Base-by-base conservation (phyloP, 2,797 vertebrate genomes). In the Poecile montanus region DNA sequence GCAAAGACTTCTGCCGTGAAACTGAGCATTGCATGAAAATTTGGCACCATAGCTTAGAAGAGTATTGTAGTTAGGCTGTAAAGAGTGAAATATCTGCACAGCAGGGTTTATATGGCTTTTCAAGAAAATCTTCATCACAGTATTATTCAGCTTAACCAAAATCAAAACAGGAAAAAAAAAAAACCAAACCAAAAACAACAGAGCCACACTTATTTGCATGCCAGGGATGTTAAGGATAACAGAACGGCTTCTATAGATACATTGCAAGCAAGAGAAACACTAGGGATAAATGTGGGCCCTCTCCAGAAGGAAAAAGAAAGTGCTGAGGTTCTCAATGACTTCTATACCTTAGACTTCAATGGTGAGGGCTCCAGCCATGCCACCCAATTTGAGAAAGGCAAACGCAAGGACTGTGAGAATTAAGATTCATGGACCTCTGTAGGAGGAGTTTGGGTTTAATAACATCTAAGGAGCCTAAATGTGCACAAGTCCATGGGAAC, bases 71-170 rank as follows among this genome's bases (percentile, higher is more conserved):
- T 25, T 94, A 62, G 32, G 27, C 20, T 88, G 27, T 92, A 93
- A 86, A 95, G 76, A 84, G 34, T 78, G 32, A 94, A 92, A 81
- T 89, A 91, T 73, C 70, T 93, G 32, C 56, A 79, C 63, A 70
- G 78, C 63, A 84, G 62, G 42, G 26, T 86, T 88, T 92, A 79
- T 88, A 75, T 68, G 44, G 36, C 66, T 93, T 88, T 89, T 66
- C 56, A 91, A 91, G 53, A 36, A 76, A 86, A 78, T 91, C 38
- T 89, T 91, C 62, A 76, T 86, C 91, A 56, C 19, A 53, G 5
- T 75, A 14, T 78, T 72, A 62, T 62, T 77, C 70, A 81, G 38
- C 25, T 80, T 66, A 70, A 51, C 7, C 11, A 38, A 91, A 77
- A 60, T 67, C 23, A 30, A 25, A 70, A 66, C 9, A 57, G 3